Evolutionary conservation across 2,113 vertebrate species (phyloP), one percentile per base, ranked within the genome.

Genomic region (Dipodomys stephensi): DNA sequence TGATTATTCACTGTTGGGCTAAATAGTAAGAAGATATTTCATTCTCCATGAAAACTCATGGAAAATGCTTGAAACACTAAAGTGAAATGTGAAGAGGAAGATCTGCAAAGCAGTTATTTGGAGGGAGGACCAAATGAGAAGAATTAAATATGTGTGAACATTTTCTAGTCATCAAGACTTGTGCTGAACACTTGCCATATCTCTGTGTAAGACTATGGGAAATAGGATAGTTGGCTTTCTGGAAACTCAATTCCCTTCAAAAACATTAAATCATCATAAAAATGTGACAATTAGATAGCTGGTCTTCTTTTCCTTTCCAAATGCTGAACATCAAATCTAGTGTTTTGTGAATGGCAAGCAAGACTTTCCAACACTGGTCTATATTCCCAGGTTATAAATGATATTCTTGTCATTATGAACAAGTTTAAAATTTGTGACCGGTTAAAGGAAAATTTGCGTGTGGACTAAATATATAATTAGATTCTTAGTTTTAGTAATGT

Each of bases 1-100:
- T 82, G 83, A 94, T 95, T 92, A 81, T 80, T 94, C 64, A 89
- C 62, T 83, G 49, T 83, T 49, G 73, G 72, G 39, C 13, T 73
- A 94, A 91, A 94, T 19, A 82, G 64, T 89, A 93, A 81, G 49
- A 91, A 27, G 46, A 39, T 81, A 94, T 79, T 91, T 91, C 23
- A 35, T 79, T 89, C 23, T 92, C 71, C 53, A 46, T 85, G 80
- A 89, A 96, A 89, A 95, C 7, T 18, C 46, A 72, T 35, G 32
- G 49, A 32, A 90, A 94, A 94, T 85, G 4, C 4, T 67, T 68
- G 20, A 91, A 76, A 57, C 44, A 64, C 27, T 28, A 91, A 95
- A 92, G 71, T 88, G 80, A 69, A 85, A 35, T 84, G 68, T 83
- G 39, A n/a, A 91, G 9, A 79, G 25, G 25, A 60, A 4, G 53